Base-by-base conservation (phyloP, 1,140 invertebrate genomes). In the Diachasma alloeum region DNA sequence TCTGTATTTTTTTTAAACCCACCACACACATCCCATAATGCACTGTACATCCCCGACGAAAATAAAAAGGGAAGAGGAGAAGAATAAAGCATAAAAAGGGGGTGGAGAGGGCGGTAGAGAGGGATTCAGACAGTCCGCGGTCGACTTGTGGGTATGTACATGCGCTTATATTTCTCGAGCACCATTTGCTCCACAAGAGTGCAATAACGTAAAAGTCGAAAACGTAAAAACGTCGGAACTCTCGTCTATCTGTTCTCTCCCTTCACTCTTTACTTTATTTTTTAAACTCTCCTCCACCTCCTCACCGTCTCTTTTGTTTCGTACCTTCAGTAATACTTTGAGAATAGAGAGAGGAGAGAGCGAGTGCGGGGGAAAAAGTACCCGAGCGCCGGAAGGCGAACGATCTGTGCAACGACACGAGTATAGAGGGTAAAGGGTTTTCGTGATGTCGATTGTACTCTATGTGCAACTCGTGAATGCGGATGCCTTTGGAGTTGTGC, bases 141-240 rank as follows among this genome's bases (percentile, higher is more conserved):
- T 73, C 48, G 53, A 73, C 48, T 39, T 56, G n/a, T 24, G 70
- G 24, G 46, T 26, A 24, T 73, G 63, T 39, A 56, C 46, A 22
- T 63, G 63, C 63, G 63, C 67, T 59, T 74, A 73, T 78, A 71
- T 75, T 75, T 31, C 44, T 75, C 17, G 46, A 78, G 77, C 59
- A 72, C 74, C 74, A 78, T 78, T 75, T 75, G 74, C 74, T 17
- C 26, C 26, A 73, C 74, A 78, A 75, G 70, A 78, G 77, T 56
- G 72, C 73, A 78, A 79, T 79, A 79, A 79, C 68, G 74, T 74
- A 79, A 74, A 72, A 69, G 48, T 63, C 44, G 22, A 31, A 74
- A 74, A 74, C 53, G 72, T 74, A 74, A 74, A 75, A 75, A 75
- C 48, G 26, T 75, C 42, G 74, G 37, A 70, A 56, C 67, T 42